Conservation (phyloP, 2,113 vertebrate genomes). For the Myotis yumanensis region DNA sequence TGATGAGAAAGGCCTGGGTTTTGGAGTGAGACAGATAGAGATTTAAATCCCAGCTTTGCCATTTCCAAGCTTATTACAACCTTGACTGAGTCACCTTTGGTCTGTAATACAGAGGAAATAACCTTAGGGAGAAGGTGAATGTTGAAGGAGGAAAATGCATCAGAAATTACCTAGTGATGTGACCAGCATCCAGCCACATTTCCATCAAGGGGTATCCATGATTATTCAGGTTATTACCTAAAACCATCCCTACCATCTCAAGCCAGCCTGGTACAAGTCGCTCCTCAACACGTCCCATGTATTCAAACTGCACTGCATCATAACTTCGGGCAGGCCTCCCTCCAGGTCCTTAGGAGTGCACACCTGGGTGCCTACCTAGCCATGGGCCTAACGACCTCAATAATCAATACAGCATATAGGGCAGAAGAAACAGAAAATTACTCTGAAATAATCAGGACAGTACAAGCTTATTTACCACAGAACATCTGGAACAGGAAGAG, state of each 20-base stretch:
- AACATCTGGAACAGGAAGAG: not conserved
- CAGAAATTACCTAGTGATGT: not conserved
- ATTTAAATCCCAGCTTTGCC: not conserved
- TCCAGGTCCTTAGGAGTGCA: rapidly evolving
- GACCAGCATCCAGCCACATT: not conserved
- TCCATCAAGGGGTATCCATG: not conserved
- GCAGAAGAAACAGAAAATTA: not conserved
- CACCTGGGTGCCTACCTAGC: not conserved
- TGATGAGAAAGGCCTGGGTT: not conserved
- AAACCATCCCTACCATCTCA: not conserved
- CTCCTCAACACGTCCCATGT: not conserved
- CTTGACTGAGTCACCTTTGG: not conserved
- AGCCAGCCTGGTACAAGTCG: not conserved
- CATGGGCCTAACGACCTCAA: not conserved
- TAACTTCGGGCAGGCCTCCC: not conserved
- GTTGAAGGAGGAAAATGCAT: not conserved
- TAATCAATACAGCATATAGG: not conserved
- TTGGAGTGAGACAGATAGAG: not conserved
- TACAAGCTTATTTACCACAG: not conserved
- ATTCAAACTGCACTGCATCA: not conserved
- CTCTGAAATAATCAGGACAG: not conserved
- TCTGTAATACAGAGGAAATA: not conserved
- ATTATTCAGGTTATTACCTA: not conserved
- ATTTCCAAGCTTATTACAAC: not conserved
- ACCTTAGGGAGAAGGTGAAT: not conserved